These are phyloP conservation scores for Trichonephila clavipes DNA, from an alignment of 1,140 invertebrate genomes.

Conservation along the genomic window DNA sequence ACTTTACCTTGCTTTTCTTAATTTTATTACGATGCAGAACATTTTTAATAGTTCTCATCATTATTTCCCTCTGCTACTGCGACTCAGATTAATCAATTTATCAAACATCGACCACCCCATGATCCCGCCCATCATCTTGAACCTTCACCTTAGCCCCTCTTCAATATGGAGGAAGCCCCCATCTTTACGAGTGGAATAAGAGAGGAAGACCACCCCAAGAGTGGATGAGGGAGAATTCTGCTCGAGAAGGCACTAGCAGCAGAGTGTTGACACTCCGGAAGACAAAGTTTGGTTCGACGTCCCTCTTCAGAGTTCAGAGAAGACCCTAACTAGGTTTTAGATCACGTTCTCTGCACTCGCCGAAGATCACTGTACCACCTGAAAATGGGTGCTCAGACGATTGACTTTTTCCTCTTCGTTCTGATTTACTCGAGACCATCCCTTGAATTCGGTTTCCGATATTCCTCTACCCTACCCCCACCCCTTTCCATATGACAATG, in stretches of 20 bases:
- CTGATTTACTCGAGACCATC: constrained; percentile 15
- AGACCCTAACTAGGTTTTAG: constrained; percentile 71
- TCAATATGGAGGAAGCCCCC: constrained; percentile 17
- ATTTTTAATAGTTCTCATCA: too few relatives aligned
- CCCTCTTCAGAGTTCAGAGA: constrained; percentile 7
- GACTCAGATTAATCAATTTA: background rate
- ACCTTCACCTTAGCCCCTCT: background rate
- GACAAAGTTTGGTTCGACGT: constrained; percentile 65
- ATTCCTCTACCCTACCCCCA: background rate
- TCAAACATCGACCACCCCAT: background rate
- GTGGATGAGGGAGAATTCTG: constrained; percentile 51
- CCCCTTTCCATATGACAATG: background rate
- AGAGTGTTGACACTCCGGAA: constrained; percentile 68
- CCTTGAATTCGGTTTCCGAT: constrained; percentile 62
- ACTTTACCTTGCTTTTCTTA: too few relatives aligned
- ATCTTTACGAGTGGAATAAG: constrained; percentile 22
- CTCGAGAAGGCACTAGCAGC: constrained; percentile 27
- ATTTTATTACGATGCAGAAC: too few relatives aligned
- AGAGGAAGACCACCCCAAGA: background rate
- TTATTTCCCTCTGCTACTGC: too few relatives aligned
- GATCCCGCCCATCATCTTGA: background rate
- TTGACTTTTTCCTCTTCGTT: constrained; percentile 44
- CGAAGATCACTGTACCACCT: background rate
- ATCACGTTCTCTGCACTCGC: constrained; percentile 57
- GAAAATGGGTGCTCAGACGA: constrained; percentile 46